These are phyloP conservation scores for Nematolebias whitei DNA, from an alignment of 2,113 vertebrate species.

Conservation along the genomic window DNA sequence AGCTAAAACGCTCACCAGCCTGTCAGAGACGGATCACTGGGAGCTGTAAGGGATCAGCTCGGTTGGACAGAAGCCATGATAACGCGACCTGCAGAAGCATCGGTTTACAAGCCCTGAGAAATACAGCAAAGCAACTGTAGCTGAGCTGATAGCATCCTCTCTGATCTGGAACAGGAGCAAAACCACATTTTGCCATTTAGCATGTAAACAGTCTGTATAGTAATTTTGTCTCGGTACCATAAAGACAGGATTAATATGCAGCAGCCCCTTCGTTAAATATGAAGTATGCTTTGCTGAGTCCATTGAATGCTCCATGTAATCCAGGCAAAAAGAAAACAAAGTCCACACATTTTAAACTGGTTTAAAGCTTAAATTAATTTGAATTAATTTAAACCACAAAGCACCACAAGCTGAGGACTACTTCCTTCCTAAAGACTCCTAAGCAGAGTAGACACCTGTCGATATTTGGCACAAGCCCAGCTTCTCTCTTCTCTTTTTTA, in stretches of 20 bases:
- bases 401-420: neutral
- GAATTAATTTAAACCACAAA: neutral
- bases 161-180: neutral
- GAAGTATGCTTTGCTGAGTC: neutral
- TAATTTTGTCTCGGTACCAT: neutral
- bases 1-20: constrained; percentile 31
- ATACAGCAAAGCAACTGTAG: constrained; percentile 4
- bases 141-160: neutral
- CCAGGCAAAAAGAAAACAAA: neutral
- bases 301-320: neutral
- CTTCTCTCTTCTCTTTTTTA: too few relatives aligned
- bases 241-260: neutral
- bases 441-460: neutral
- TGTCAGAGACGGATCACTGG: constrained; percentile 38
- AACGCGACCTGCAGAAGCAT: constrained; percentile 17
- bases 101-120: constrained; percentile 22
- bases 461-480: neutral
- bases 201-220: neutral
- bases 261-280: neutral
- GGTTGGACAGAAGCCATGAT: constrained; percentile 29
- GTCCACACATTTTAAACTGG: neutral
- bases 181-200: neutral
- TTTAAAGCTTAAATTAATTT: neutral
- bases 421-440: neutral
- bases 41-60: constrained; percentile 23